phyloP scores from a whole-genome alignment of 1,140 invertebrate species.

The Leptopilina clavipes region DNA sequence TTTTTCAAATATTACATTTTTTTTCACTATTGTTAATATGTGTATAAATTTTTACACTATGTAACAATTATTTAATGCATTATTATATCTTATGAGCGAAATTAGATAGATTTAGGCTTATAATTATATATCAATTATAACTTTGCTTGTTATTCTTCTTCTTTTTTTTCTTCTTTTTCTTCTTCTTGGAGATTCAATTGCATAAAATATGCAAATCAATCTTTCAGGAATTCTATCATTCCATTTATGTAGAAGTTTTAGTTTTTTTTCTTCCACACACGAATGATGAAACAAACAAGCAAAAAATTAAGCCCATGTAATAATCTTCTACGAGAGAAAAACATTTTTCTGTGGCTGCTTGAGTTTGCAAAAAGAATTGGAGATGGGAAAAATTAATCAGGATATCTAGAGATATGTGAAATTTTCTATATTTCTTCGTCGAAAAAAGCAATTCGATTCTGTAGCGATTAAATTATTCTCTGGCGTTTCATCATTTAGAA shows the following conservation, averaged over 20 bases:
- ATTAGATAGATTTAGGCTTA: too few species aligned
- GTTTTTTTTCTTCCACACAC: not conserved
- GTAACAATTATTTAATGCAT: too few species aligned
- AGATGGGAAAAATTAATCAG: not conserved
- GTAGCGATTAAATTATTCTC: too few species aligned
- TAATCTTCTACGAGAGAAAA: not conserved
- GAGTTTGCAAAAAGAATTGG: not conserved
- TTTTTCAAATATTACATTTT: too few species aligned
- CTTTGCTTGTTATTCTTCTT: too few species aligned
- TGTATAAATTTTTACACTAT: too few species aligned
- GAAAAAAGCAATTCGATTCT: too few species aligned
- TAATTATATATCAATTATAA: not conserved
- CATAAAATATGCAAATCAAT: slow-evolving; percentile 8
- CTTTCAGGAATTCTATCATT: slow-evolving; percentile 1
- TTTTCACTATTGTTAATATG: too few species aligned
- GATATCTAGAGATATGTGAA: not conserved
- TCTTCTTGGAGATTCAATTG: not conserved
- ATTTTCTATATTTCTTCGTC: too few species aligned
- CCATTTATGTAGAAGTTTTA: not conserved
- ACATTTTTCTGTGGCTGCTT: not conserved
- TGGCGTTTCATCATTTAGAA: not conserved
- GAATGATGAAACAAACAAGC: not conserved
- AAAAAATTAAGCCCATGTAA: not conserved
- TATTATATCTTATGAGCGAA: too few species aligned
- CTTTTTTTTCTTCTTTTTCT: too few species aligned